These are phyloP conservation scores for Dugesia japonica DNA, from an alignment of 2,888 invertebrate species.

Conservation along the genomic window DNA sequence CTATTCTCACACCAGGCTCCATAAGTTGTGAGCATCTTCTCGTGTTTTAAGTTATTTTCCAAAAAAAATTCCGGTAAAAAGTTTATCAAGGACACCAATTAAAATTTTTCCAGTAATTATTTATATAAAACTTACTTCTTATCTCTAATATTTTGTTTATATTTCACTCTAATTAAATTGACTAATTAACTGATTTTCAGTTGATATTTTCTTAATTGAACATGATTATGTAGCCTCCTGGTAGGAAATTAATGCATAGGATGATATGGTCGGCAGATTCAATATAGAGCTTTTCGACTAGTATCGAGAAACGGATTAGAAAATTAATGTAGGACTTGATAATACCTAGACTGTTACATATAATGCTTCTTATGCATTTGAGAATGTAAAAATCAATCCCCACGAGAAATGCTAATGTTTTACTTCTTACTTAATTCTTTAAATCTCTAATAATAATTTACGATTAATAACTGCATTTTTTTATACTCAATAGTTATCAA, in stretches of 20 bases:
- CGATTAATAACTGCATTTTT: background rate
- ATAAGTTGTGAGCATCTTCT: background rate
- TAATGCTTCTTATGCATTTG: background rate
- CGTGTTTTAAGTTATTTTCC: background rate
- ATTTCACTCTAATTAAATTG: background rate
- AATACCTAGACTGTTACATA: background rate
- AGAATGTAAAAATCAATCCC: background rate
- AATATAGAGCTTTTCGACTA: background rate
- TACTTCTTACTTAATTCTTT: background rate
- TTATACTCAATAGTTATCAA: background rate
- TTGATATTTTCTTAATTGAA: slow-evolving; percentile 15
- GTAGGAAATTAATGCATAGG: background rate
- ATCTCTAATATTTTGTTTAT: background rate
- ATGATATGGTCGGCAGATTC: background rate
- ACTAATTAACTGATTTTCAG: background rate
- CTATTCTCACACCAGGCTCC: background rate
- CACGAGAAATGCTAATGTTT: slow-evolving; percentile 12
- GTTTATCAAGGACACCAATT: no score
- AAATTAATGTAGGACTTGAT: background rate
- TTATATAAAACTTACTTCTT: background rate
- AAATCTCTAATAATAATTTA: background rate
- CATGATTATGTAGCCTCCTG: slow-evolving; percentile 1
- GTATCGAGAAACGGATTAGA: background rate
- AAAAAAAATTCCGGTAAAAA: no score
- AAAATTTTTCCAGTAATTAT: background rate